phyloP scores from a whole-genome alignment of 2,113 vertebrate genomes.

The Myrmecobius fasciatus region DNA sequence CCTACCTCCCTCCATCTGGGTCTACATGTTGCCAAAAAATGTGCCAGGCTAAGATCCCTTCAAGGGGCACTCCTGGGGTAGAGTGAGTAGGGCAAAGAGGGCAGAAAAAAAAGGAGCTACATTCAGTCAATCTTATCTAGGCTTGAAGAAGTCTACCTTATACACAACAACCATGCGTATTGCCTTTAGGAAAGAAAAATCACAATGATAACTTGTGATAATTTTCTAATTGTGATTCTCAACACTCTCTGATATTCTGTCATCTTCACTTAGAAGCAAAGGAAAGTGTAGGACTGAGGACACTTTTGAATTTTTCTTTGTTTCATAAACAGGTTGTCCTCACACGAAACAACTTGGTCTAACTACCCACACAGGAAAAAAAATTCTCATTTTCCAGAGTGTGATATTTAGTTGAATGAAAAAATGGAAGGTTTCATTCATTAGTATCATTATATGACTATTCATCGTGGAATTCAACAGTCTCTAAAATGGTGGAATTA shows the following conservation, averaged over 20 bases:
- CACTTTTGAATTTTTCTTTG: neutral
- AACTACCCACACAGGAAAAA: neutral
- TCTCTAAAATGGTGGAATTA: neutral
- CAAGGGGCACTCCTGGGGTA: neutral
- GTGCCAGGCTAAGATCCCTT: neutral
- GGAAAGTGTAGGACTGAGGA: neutral
- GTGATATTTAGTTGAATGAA: neutral
- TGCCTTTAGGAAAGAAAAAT: neutral
- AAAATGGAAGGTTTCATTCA: neutral
- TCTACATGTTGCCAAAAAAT: neutral
- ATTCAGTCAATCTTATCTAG: neutral
- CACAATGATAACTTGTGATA: neutral
- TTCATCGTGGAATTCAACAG: neutral
- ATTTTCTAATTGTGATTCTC: neutral
- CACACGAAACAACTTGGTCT: neutral
- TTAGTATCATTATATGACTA: neutral
- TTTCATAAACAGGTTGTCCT: neutral
- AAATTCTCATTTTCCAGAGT: neutral
- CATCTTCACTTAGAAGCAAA: neutral
- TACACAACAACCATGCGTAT: neutral
- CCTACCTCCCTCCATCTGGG: slow-evolving; percentile 14
- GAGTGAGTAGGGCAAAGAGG: neutral
- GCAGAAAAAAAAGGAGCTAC: neutral
- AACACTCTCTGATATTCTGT: neutral
- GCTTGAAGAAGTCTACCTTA: neutral